phyloP scores from a whole-genome alignment of 2,888 invertebrate species.

The Cybosia mesomella region DNA sequence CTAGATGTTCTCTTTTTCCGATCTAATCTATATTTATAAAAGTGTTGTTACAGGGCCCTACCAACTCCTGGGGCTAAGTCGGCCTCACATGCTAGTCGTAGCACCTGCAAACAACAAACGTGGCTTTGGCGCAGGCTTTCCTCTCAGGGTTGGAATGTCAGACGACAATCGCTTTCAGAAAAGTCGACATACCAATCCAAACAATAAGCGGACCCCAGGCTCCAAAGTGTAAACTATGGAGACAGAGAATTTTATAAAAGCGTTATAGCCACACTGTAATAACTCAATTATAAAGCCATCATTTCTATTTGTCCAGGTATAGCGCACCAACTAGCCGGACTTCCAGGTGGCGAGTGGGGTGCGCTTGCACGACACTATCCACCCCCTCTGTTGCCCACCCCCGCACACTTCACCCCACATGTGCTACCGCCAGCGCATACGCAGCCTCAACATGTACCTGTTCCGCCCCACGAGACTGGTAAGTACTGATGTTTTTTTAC shows the following conservation, averaged over 20 bases:
- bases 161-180: too few relatives aligned
- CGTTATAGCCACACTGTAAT: background rate
- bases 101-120: too few relatives aligned
- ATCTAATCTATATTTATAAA: too few relatives aligned
- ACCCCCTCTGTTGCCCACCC: conserved; percentile 80
- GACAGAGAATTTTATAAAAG: background rate
- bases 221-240: too few relatives aligned
- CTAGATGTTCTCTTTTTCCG: too few relatives aligned
- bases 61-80: too few relatives aligned
- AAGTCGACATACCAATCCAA: too few relatives aligned
- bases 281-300: background rate
- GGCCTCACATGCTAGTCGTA: too few relatives aligned
- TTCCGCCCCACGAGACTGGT: conserved; percentile 86
- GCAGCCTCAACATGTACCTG: conserved; percentile 75
- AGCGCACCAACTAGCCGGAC: conserved; percentile 91
- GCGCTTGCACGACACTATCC: conserved; percentile 89
- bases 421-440: conserved; percentile 86
- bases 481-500: conserved; percentile 2
- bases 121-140: too few relatives aligned
- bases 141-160: too few relatives aligned
- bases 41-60: too few relatives aligned
- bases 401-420: conserved; percentile 87
- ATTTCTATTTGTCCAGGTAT: conserved; percentile 85
- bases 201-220: too few relatives aligned
- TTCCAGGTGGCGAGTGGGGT: conserved; percentile 89